Percentiles rank a stretch among this genome's conserved stretches.
Conservation (phyloP, 2,797 vertebrate species). For the Ctenopoma kingsleyae region DNA sequence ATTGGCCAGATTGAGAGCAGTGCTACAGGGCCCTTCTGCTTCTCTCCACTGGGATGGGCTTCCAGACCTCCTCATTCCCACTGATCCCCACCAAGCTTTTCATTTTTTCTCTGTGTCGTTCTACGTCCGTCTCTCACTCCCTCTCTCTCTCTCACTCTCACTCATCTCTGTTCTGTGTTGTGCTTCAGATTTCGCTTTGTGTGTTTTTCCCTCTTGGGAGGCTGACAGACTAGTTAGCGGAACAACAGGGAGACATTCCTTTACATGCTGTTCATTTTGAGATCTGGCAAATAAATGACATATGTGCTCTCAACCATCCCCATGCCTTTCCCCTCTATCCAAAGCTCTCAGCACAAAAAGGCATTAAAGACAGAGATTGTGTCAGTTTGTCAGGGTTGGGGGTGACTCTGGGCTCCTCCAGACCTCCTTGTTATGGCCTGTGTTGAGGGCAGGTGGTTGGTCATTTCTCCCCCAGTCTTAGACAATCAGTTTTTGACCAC, state of each 20-base stretch:
- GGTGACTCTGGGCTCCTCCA: conserved; percentile 27
- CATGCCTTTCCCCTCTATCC: conserved; percentile 28
- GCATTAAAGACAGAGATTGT: conserved; percentile 6
- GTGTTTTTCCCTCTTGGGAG: conserved; percentile 19
- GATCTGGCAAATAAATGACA: conserved; percentile 28
- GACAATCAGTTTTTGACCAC: conserved; percentile 12
- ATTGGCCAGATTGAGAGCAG: conserved; percentile 93
- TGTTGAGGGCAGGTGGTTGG: conserved; percentile 62
- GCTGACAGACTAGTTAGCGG: conserved; percentile 5
- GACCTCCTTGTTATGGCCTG: conserved; percentile 55
- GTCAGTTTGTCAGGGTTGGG: background rate
- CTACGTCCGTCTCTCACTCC: conserved; percentile 2
- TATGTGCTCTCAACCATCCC: conserved; percentile 42
- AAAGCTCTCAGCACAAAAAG: conserved; percentile 20
- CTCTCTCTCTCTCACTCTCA: conserved; percentile 28
- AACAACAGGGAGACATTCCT: conserved; percentile 48
- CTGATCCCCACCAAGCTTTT: conserved; percentile 81
- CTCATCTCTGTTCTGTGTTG: conserved; percentile 14
- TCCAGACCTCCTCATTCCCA: conserved; percentile 88
- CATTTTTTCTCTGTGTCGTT: conserved; percentile 41
- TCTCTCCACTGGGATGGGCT: conserved; percentile 91
- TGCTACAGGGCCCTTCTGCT: conserved; percentile 94
- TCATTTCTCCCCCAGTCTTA: conserved; percentile 21
- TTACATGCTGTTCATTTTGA: conserved; percentile 48
- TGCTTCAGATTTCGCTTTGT: conserved; percentile 24